Evolutionary conservation across 2,888 invertebrate species (phyloP).

Genomic region (Cephus nigrinus): DNA sequence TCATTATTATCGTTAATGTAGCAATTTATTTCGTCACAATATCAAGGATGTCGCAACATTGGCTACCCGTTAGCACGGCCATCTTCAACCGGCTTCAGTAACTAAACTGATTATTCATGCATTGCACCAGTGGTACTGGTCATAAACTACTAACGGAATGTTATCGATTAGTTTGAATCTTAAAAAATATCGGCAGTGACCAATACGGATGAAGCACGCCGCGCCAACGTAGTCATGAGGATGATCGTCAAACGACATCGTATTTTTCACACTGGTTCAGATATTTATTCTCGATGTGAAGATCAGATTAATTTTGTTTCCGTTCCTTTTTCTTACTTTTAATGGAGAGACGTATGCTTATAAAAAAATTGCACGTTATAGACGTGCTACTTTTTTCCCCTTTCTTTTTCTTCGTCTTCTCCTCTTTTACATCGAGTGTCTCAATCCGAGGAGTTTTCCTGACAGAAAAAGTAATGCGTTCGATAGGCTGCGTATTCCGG

Average conservation of each 20-base stretch:
- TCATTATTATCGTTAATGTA: neutral
- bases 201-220: neutral
- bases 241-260: neutral
- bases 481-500: conserved; percentile 52
- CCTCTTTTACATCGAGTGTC: neutral
- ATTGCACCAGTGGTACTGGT: neutral
- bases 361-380: neutral
- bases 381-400: neutral
- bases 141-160: neutral
- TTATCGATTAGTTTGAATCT: neutral
- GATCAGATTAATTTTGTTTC: neutral
- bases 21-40: neutral
- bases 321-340: neutral
- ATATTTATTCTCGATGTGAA: neutral
- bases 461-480: neutral
- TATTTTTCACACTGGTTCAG: neutral
- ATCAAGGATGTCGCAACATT: neutral
- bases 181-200: neutral
- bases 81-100: neutral
- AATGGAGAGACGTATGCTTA: neutral
- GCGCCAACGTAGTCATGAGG: neutral
- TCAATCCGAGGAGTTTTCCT: neutral
- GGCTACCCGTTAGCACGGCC: neutral
- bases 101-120: neutral
- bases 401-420: neutral